Evolutionary conservation across 2,113 vertebrate genomes (phyloP).

Genomic region (Microcebus jonahi): DNA sequence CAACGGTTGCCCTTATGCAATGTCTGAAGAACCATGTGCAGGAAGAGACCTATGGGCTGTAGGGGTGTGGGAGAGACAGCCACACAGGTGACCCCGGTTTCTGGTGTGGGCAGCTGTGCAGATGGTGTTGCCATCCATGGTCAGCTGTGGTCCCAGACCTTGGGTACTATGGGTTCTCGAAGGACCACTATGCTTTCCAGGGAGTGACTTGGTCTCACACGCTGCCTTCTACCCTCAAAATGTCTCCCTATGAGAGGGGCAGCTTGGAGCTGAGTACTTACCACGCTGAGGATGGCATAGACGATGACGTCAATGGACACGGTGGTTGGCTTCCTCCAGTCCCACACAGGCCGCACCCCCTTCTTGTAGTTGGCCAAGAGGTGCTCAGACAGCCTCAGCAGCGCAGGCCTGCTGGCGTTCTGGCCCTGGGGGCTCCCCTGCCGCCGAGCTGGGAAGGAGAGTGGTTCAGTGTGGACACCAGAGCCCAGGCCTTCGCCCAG

Average conservation of each 20-base stretch:
- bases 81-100: background rate
- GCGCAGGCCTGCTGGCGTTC: conserved; percentile 84
- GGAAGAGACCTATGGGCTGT: rapidly evolving
- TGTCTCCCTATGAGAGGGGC: rapidly evolving
- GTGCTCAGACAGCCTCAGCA: conserved; percentile 88
- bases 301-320: conserved; percentile 97
- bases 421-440: background rate
- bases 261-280: conserved; percentile 75
- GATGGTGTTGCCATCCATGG: background rate
- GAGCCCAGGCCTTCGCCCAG: background rate
- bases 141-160: background rate
- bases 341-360: conserved; percentile 91
- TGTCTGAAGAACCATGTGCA: rapidly evolving
- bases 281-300: conserved; percentile 97
- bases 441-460: conserved; percentile 44
- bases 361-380: conserved; percentile 92
- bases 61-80: background rate
- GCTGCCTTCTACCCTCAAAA: background rate
- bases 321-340: conserved; percentile 93
- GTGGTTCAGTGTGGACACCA: too few relatives aligned
- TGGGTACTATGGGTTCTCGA: background rate
- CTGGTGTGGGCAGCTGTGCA: background rate
- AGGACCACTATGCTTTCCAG: background rate
- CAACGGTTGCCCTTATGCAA: background rate
- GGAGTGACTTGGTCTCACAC: background rate